A percentile compares a stretch with the other conserved stretches of the same genome.
phyloP scores from a whole-genome alignment of 2,797 vertebrate genomes.

The Macropus fuliginosus region DNA sequence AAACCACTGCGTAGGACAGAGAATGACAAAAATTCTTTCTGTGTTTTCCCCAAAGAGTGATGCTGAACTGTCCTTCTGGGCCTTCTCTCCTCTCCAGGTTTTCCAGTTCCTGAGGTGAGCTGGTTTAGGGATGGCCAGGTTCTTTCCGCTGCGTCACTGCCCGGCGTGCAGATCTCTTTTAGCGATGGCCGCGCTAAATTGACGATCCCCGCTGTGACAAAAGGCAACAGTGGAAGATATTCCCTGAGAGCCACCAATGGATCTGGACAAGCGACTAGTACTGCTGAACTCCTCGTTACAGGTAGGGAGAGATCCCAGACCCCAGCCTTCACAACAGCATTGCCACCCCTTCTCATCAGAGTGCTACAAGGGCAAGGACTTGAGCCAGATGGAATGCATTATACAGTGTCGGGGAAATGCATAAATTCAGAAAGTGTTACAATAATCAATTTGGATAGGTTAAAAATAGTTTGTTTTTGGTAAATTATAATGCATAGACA shows the following conservation, averaged over 20 bases:
- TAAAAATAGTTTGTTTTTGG: not conserved
- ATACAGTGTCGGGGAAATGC: not conserved
- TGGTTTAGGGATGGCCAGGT: slow-evolving; percentile 99
- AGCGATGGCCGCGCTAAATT: slow-evolving; percentile 98
- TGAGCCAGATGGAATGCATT: not conserved
- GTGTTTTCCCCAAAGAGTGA: not conserved
- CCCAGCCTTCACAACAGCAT: not conserved
- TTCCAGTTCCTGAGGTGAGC: slow-evolving; percentile 99
- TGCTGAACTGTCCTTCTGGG: not conserved
- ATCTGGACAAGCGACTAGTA: slow-evolving; percentile 98
- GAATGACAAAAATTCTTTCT: not conserved
- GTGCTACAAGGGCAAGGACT: not conserved
- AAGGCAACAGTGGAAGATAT: slow-evolving; percentile 94
- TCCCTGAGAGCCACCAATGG: slow-evolving; percentile 98
- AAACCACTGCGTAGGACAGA: not conserved
- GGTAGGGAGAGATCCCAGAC: slow-evolving; percentile 82
- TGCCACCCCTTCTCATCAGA: not conserved
- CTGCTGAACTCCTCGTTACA: slow-evolving; percentile 97
- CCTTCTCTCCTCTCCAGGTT: slow-evolving; percentile 84
- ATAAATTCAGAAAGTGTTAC: not conserved
- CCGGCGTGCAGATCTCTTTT: slow-evolving; percentile 97
- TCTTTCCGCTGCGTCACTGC: slow-evolving; percentile 93
- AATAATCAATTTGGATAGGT: not conserved
- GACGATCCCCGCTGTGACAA: slow-evolving; percentile 93
- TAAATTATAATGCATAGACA: not conserved